Percentiles rank a stretch among this genome's conserved stretches.
phyloP scores from a whole-genome alignment of 2,888 invertebrate species.

The Arge pagana region DNA sequence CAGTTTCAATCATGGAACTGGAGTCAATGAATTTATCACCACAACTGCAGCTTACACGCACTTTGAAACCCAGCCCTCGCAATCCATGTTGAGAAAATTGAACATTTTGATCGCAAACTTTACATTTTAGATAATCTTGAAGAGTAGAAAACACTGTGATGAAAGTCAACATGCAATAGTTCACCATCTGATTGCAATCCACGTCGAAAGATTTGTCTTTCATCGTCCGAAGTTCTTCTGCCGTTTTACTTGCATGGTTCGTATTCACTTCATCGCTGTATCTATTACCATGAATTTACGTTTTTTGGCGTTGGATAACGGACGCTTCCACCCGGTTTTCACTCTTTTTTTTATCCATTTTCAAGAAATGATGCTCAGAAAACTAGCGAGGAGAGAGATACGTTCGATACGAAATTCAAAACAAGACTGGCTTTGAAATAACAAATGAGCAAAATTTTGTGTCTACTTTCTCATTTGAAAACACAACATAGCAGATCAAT shows the following conservation, averaged over 20 bases:
- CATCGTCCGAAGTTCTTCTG: neutral
- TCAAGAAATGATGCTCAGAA: too few relatives aligned
- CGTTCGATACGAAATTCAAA: too few relatives aligned
- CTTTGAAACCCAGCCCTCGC: conserved; percentile 26
- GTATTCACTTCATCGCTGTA: neutral
- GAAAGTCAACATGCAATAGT: conserved; percentile 8
- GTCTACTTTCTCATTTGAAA: too few relatives aligned
- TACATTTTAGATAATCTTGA: conserved; percentile 27
- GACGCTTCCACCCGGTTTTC: too few relatives aligned
- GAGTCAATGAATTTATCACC: neutral
- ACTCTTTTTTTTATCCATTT: too few relatives aligned
- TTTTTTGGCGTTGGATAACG: conserved; percentile 1
- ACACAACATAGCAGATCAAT: too few relatives aligned
- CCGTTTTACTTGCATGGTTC: neutral
- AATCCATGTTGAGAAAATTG: conserved; percentile 25
- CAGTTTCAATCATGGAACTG: neutral
- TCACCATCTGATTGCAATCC: neutral
- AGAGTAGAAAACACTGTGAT: conserved; percentile 21
- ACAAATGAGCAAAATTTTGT: too few relatives aligned
- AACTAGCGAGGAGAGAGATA: too few relatives aligned
- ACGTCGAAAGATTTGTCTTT: neutral
- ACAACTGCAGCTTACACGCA: neutral
- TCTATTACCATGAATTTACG: too few relatives aligned
- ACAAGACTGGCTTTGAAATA: too few relatives aligned
- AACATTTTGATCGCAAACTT: conserved; percentile 29